Evolutionary conservation across 2,797 vertebrate genomes (phyloP).

Genomic region (Arctocebus calabarensis): DNA sequence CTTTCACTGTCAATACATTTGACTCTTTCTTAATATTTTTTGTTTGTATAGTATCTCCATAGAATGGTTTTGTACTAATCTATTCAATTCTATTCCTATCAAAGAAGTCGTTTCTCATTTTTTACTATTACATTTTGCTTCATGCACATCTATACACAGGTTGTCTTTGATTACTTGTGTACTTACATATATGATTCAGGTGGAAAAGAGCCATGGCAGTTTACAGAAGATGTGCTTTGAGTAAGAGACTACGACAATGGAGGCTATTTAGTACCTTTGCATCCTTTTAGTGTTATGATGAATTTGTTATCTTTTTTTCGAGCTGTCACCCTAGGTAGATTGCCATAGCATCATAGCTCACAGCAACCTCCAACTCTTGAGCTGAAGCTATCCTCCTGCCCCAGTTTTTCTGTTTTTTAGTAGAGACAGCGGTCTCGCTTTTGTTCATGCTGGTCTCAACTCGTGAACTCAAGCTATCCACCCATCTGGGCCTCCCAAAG

Average conservation of each 20-base stretch:
- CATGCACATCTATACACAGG: not conserved
- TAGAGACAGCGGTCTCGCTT: no score
- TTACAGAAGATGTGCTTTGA: not conserved
- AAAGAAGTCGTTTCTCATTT: not conserved
- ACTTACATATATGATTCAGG: constrained; percentile 14
- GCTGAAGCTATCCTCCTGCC: no score
- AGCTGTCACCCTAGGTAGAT: no score
- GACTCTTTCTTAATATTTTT: not conserved
- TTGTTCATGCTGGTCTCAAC: no score
- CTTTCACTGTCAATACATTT: not conserved
- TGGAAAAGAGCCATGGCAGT: not conserved
- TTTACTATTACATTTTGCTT: not conserved
- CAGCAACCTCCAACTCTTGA: no score
- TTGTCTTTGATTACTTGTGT: not conserved
- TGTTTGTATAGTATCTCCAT: not conserved
- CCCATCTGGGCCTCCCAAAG: no score
- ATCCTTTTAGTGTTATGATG: not conserved
- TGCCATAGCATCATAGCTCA: no score
- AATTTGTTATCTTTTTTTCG: not conserved
- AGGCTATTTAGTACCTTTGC: not conserved
- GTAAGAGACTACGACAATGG: not conserved
- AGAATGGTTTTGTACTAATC: not conserved
- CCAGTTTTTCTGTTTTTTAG: no score
- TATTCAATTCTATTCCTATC: not conserved
- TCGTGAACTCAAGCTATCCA: no score